Evolutionary conservation across 2,888 invertebrate genomes (phyloP).

Genomic region (Pteria penguin): DNA sequence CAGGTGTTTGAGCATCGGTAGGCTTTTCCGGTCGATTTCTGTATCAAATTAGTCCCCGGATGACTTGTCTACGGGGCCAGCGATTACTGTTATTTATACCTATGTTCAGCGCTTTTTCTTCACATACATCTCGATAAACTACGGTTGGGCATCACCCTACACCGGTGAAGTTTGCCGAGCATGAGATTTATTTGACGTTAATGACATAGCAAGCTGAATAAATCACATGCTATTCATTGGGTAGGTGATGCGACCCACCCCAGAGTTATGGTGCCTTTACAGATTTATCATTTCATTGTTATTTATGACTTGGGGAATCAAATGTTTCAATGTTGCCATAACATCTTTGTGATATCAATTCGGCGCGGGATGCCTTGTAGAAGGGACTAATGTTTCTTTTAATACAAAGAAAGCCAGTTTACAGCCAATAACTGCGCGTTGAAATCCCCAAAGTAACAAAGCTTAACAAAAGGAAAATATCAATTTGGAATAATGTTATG

Average conservation of each 20-base stretch:
- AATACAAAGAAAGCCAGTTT: too few species aligned
- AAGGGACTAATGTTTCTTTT: too few species aligned
- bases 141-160: conserved; percentile 4
- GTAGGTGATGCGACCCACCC: conserved; percentile 27
- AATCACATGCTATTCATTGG: conserved; percentile 30
- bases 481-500: too few species aligned
- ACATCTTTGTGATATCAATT: too few species aligned
- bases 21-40: conserved; percentile 26
- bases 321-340: too few species aligned
- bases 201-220: conserved; percentile 29
- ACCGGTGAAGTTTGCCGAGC: background rate
- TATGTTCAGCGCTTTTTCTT: background rate
- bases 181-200: conserved; percentile 36
- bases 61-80: conserved; percentile 2
- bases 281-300: background rate
- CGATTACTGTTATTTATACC: conserved; percentile 23
- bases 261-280: background rate
- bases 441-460: too few species aligned
- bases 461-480: too few species aligned
- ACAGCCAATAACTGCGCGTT: too few species aligned
- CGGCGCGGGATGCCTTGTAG: too few species aligned
- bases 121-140: conserved; percentile 8
- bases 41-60: conserved; percentile 28
- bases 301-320: too few species aligned
- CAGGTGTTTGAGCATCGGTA: conserved; percentile 14